Evolutionary conservation across 2,797 vertebrate species (phyloP), one percentile per base, ranked within the genome.

Genomic region (Carapus acus): DNA sequence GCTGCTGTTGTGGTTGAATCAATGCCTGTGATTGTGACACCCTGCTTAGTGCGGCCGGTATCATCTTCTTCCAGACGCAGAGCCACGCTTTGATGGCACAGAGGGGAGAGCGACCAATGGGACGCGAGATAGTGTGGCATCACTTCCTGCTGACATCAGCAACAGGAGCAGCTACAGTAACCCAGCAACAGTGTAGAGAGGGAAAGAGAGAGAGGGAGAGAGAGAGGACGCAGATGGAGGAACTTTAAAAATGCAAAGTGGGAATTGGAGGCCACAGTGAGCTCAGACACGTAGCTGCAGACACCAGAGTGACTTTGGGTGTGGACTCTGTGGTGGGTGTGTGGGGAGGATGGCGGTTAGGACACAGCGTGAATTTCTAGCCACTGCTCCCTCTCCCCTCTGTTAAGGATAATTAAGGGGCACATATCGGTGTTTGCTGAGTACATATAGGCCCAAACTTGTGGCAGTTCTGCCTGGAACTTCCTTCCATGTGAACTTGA

Each of bases 51-150:
- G 70, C 42, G 43, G 49, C 65, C 65, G 43, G 65, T 80, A 69
- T 82, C 77, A 74, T 89, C 82, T 86, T 68, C 74, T 87, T 88
- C 63, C 85, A 90, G 88, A 74, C 78, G 78, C 80, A 86, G 79
- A 54, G 60, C 50, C 67, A 45, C 60, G 71, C 78, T 85, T 65
- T 84, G 79, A 82, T 65, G 73, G 69, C 77, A 67, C 46, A 71
- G 77, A 80, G 83, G 83, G 77, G 76, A 86, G 76, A 80, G 81
- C 40, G 77, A 80, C 83, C 78, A 84, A 83, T 78, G 81, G 83
- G 79, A 79, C 52, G 17, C 68, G 58, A 75, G 73, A 62, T 83
- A 85, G 78, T 54, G 29, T 60, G 76, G 69, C 77, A 3, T 83
- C 83, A 47, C 71, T 83, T 74, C 84, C 82, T 63, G 62, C 71